Conservation (phyloP, 2,888 invertebrate species). For the Esperia sulphurella region DNA sequence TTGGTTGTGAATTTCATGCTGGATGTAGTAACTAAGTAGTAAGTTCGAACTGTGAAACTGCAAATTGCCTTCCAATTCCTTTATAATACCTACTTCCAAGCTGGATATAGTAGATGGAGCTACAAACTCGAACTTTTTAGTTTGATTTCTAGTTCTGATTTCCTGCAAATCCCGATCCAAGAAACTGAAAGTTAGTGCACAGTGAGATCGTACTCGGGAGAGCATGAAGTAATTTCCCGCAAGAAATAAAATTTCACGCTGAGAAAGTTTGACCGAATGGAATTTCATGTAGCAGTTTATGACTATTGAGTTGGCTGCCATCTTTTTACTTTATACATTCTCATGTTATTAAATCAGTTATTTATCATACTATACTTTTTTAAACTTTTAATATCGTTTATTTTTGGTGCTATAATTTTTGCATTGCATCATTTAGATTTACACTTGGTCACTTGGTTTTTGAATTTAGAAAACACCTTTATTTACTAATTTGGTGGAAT, state of each 20-base stretch:
- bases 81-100: conserved; percentile 26
- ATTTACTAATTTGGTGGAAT: no score
- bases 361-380: no score
- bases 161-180: conserved; percentile 14
- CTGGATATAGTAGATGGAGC: conserved; percentile 25
- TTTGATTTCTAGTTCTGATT: conserved; percentile 27
- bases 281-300: conserved; percentile 36
- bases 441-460: no score
- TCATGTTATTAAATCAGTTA: no score
- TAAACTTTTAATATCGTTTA: background rate
- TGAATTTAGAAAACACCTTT: no score
- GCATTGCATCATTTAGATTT: no score
- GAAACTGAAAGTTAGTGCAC: conserved; percentile 9
- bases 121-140: conserved; percentile 20
- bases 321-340: background rate
- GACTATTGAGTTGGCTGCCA: conserved; percentile 17
- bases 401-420: background rate
- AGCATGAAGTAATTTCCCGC: conserved; percentile 6
- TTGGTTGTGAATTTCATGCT: background rate
- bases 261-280: conserved; percentile 31
- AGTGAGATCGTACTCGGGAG: conserved; percentile 18
- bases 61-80: background rate
- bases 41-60: background rate
- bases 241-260: conserved; percentile 29
- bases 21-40: no score